Evolutionary conservation across 2,797 vertebrate genomes (phyloP), one percentile per base, ranked within the genome.

Genomic region (Ptychobarbus kaznakovi): DNA sequence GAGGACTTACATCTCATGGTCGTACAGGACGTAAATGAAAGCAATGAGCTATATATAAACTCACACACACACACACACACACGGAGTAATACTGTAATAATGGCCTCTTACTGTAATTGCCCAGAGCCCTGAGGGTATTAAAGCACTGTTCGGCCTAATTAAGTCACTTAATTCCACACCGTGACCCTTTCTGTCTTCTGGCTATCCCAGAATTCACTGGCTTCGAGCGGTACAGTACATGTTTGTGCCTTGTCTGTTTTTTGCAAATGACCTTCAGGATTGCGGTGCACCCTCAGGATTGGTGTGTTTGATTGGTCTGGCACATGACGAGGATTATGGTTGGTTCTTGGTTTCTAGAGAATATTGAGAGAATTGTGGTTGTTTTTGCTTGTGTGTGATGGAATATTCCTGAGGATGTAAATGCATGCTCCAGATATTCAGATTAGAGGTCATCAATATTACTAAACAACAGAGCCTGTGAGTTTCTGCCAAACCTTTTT

Each of bases 81-180:
- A 49, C 12, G 0, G 16, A 86, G 35, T 44, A 42, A 77, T 85
- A 85, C 83, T 25, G 76, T 85, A 70, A 79, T 77, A 79, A 79
- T 61, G 75, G 40, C 65, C 66, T 61, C 83, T 69, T 79, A 79
- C 75, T 79, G 75, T 84, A 84, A 85, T 79, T 70, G 83, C 70
- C 51, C 40, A 49, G 38, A 32, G 75, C 51, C 76, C 66, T 78
- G 18, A 25, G 76, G 76, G 76, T 80, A 85, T 80, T 72, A 58
- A 80, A 58, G 65, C 66, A 61, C 38, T 70, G 65, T 61, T 72
- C 22, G 28, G 20, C 66, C 83, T 85, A 80, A 80, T 85, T 85
- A 85, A 85, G 66, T 80, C 53, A 85, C 66, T 72, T 85, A 13
- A 70, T 61, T 44, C 18, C 63, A 58, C 49, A 61, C n/a, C 6